Base-by-base conservation (phyloP, 2,113 vertebrate species). In the Sterna hirundo region DNA sequence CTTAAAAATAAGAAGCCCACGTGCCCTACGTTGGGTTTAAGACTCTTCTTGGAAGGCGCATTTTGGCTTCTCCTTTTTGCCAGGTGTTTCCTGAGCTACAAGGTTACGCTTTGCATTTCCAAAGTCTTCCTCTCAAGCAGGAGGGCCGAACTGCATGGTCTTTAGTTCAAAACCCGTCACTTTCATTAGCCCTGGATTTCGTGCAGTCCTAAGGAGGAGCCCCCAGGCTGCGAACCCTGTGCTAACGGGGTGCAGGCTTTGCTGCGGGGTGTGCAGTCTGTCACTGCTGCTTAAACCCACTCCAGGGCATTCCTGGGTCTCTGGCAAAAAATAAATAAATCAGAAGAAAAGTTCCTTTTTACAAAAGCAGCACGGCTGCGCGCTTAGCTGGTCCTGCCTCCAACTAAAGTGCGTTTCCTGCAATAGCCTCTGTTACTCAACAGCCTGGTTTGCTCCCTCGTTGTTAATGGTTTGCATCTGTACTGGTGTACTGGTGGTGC, bases 381-480 rank as follows among this genome's bases (percentile, higher is more conserved):
- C 47, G 54, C 38, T 54, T 11, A 14, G 49, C 60, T 27, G 20
- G 42, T 52, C 46, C 62, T 83, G 21, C 47, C 42, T 29, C 27
- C 17, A 55, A 64, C 78, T 61, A 55, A 29, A 42, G 26, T 2
- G 27, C 1, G 1, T n/a, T 83, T 46, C 42, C 71, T 71, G 32
- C 36, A 62, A 5, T 6, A 14, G 0, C 0, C 36, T 36, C 18
- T 6, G 25, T 46, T 29, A 17, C 46, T 21, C 58, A 55, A 20
- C 57, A 58, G 60, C 77, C 77, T 49, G 38, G 34, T 87, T 57
- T 68, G 32, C 27, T 29, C 82, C 3, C 2, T 62, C 47, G 2
- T 2, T 40, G 46, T 40, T 54, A 54, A 44, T 8, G 13, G 0
- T 20, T 65, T 61, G 52, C n/a, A 36, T 44, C 18, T 71, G n/a